phyloP scores from a whole-genome alignment of 2,888 invertebrate genomes.

The Neoitamus cyanurus region DNA sequence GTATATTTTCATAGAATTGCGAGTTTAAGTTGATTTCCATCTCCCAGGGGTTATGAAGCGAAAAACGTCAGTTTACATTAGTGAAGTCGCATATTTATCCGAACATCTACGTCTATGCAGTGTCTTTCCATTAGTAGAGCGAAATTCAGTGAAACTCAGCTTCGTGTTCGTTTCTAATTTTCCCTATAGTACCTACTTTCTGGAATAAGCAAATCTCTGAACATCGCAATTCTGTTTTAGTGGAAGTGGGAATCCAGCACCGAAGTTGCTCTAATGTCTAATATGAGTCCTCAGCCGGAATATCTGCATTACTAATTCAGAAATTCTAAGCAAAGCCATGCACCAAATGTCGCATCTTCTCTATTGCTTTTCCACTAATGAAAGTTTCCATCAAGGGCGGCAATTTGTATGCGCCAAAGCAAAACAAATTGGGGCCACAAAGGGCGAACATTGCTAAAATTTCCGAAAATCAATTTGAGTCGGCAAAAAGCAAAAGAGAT shows the following conservation, averaged over 20 bases:
- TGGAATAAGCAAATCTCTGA: not conserved
- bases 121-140: not conserved
- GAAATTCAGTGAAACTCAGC: no score
- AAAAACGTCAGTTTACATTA: not conserved
- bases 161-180: not conserved
- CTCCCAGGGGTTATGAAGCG: not conserved
- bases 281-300: not conserved
- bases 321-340: not conserved
- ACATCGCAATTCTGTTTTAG: not conserved
- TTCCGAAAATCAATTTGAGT: not conserved
- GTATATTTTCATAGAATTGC: not conserved
- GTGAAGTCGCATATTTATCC: not conserved
- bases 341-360: not conserved
- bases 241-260: not conserved
- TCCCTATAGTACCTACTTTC: no score
- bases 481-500: not conserved
- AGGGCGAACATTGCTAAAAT: not conserved
- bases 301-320: not conserved
- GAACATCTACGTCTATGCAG: not conserved
- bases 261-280: not conserved
- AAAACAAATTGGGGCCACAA: not conserved
- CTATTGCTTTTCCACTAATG: not conserved
- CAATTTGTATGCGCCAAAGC: not conserved
- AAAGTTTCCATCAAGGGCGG: not conserved
- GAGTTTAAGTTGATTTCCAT: not conserved